Conservation (phyloP, 2,888 invertebrate species). For the Therioaphis trifolii region DNA sequence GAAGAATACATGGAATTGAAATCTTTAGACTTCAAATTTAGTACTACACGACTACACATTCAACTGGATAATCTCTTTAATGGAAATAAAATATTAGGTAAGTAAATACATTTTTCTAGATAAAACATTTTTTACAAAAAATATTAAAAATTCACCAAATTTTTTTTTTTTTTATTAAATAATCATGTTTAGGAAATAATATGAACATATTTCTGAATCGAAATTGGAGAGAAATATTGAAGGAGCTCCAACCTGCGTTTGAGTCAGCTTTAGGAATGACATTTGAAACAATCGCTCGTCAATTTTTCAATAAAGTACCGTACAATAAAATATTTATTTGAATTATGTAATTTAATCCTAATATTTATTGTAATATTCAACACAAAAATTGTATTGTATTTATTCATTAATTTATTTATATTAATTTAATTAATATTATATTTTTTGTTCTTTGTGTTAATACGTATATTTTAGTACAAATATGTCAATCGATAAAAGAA, state of each 20-base stretch:
- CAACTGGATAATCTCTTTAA: slow-evolving; percentile 69
- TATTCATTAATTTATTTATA: slow-evolving; percentile 8
- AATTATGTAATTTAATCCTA: no score
- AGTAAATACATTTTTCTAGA: slow-evolving; percentile 56
- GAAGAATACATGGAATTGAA: slow-evolving; percentile 68
- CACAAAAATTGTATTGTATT: no score
- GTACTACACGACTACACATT: slow-evolving; percentile 66
- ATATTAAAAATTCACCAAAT: no score
- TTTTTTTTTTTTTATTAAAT: neutral
- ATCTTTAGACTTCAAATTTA: slow-evolving; percentile 66
- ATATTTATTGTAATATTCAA: no score
- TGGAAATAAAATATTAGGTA: slow-evolving; percentile 69
- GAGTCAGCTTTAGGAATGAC: slow-evolving; percentile 68
- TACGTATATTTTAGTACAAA: neutral
- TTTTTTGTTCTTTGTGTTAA: no score
- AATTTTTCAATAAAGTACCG: slow-evolving; percentile 69
- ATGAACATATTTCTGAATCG: slow-evolving; percentile 71
- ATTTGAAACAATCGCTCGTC: slow-evolving; percentile 68
- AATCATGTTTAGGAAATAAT: slow-evolving; percentile 68
- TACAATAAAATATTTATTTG: slow-evolving; percentile 67
- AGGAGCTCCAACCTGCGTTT: slow-evolving; percentile 69
- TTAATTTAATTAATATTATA: neutral
- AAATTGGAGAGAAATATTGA: slow-evolving; percentile 70
- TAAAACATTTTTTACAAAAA: no score
- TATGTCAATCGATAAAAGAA: neutral